Percentiles rank a stretch among this genome's conserved stretches.
Conservation (phyloP, 2,888 invertebrate species). For the Rhagium mordax region DNA sequence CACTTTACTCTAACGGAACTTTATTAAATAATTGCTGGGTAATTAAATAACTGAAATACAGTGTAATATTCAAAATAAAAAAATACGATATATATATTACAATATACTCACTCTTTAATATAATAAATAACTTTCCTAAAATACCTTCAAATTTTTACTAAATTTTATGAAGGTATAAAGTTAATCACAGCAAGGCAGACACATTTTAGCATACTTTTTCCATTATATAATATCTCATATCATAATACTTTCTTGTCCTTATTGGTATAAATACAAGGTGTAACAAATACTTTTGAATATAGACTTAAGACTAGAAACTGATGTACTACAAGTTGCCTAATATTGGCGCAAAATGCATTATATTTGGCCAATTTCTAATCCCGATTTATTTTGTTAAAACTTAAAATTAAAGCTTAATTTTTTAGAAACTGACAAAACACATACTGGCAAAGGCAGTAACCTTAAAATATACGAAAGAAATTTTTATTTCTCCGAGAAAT, state of each 20-base stretch:
- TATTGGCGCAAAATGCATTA: too few relatives aligned
- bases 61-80: conserved; percentile 18
- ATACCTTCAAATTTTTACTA: conserved; percentile 41
- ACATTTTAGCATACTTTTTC: conserved; percentile 48
- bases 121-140: conserved; percentile 48
- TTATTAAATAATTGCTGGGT: conserved; percentile 26
- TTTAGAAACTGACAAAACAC: too few relatives aligned
- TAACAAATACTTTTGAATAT: too few relatives aligned
- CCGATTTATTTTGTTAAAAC: too few relatives aligned
- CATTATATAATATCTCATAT: conserved; percentile 41
- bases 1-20: conserved; percentile 20
- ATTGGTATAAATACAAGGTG: conserved; percentile 43
- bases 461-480: too few relatives aligned
- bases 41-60: conserved; percentile 7
- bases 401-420: too few relatives aligned
- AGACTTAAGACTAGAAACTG: too few relatives aligned
- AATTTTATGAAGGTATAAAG: conserved; percentile 43
- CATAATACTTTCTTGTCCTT: conserved; percentile 45
- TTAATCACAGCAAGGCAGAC: conserved; percentile 61
- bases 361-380: too few relatives aligned
- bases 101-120: conserved; percentile 25
- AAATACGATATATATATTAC: conserved; percentile 24
- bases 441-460: too few relatives aligned
- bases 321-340: too few relatives aligned
- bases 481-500: too few relatives aligned